Conservation (phyloP, 2,797 vertebrate species). For the Triplophysa bombifrons region DNA sequence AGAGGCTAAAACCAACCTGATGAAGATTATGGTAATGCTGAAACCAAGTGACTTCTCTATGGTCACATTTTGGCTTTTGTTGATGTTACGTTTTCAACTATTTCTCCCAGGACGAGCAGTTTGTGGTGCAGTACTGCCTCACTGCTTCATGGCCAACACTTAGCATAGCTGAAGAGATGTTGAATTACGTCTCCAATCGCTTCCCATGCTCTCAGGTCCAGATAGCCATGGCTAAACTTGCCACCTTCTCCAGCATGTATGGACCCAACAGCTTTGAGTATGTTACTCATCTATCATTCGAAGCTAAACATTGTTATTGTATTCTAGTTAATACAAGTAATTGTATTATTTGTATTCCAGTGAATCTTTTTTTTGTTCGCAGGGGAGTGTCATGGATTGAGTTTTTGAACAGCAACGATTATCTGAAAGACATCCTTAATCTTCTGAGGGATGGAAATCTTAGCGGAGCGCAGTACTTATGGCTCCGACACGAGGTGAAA, state of each 20-base stretch:
- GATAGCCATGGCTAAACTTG: conserved; percentile 85
- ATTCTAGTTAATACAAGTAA: no score
- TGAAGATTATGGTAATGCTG: conserved; percentile 86
- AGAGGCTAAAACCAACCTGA: conserved; percentile 88
- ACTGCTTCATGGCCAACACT: conserved; percentile 91
- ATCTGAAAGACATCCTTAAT: conserved; percentile 79
- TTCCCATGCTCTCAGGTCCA: conserved; percentile 80
- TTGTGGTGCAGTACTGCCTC: conserved; percentile 92
- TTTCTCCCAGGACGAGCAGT: conserved; percentile 84
- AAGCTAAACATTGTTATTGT: not conserved
- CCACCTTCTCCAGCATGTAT: conserved; percentile 89
- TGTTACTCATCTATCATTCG: conserved; percentile 19
- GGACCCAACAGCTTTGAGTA: conserved; percentile 89
- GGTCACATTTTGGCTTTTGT: not conserved
- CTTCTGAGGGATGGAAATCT: conserved; percentile 85
- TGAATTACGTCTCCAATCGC: conserved; percentile 80
- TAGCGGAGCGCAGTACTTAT: conserved; percentile 87
- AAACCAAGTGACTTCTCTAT: not conserved
- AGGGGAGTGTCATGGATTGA: conserved; percentile 93
- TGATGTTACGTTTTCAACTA: not conserved
- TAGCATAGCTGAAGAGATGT: conserved; percentile 89
- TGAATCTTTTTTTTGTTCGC: not conserved
- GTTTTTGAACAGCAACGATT: conserved; percentile 87
- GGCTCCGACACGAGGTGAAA: conserved; percentile 91
- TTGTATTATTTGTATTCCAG: not conserved